Percentiles rank a stretch among this genome's conserved stretches.
Conservation (phyloP, 2,797 vertebrate genomes). For the Masticophis lateralis region DNA sequence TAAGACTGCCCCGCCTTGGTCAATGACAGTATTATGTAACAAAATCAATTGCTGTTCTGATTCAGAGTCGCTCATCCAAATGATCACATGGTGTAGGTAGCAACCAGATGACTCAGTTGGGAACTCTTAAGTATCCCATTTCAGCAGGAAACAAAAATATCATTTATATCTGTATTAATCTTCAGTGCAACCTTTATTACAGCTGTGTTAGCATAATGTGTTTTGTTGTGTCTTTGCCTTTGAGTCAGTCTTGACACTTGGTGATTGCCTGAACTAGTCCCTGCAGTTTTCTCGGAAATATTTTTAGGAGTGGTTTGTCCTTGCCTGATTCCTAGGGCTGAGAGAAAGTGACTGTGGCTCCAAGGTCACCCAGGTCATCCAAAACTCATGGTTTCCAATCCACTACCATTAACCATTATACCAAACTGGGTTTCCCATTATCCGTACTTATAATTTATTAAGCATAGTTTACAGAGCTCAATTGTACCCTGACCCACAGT, state of each 20-base stretch:
- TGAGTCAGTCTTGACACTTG: neutral
- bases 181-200: neutral
- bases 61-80: constrained; percentile 26
- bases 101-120: neutral
- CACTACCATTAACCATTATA: neutral
- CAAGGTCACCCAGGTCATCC: neutral
- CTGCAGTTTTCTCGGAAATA: neutral
- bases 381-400: neutral
- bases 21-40: constrained; percentile 7
- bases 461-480: neutral
- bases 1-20: neutral
- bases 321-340: neutral
- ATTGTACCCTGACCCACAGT: neutral
- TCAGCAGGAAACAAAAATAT: neutral
- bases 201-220: neutral
- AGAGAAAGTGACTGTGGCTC: neutral
- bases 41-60: neutral
- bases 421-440: neutral
- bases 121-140: neutral
- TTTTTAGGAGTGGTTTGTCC: neutral
- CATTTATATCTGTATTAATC: neutral
- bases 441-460: neutral
- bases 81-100: constrained; percentile 24
- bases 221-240: neutral
- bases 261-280: neutral